Base-by-base conservation (phyloP, 2,888 invertebrate genomes). In the Tenthredo distinguenda region DNA sequence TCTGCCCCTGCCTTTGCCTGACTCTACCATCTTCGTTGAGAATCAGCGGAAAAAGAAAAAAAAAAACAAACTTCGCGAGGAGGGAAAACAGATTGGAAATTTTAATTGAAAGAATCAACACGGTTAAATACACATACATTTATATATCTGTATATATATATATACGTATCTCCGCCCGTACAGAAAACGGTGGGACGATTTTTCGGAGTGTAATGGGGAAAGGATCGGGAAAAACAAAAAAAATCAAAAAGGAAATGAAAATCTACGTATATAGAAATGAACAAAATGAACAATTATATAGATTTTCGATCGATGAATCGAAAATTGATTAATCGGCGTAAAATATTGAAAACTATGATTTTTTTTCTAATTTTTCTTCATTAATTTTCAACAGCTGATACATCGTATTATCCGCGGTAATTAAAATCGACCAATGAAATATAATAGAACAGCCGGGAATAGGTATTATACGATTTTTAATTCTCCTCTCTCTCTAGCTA, bases 81-180 rank as follows among this genome's bases (percentile, higher is more conserved):
- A 26, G 9, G 62, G 62, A 4, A 4, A 62, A 26, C 26, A 62
- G 62, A 76, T 76, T 47, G 47, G 26, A 43, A 76, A 50, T 50
- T 76, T 43, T 50, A 76, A 72, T 72, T 72, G 40, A 72, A 72
- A 72, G 37, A 40, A 40, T 37, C 21, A n/a, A 10, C n/a, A 72
- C 9, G 5, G 9, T 62, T 62, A 21, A 55, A 62, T 12, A 62
- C 26, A 62, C 26, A 62, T 10, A 26, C 9, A 58, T 2, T 0
- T 10, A 62, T 62, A 62, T 0, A 47, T 12, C 0, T 2, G 5
- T 50, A 50, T 2, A 50, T 50, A 15, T 50, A 50, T 15, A 50
- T 37, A 10, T 15, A 10, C 7, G 4, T 5, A 7, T 58, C 0
- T 58, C n/a, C 15, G 15, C 55, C n/a, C 2, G 21, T 58, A 21